Evolutionary conservation across 2,888 invertebrate genomes (phyloP), one percentile per base, ranked within the genome.

Genomic region (Danaus chrysippus): DNA sequence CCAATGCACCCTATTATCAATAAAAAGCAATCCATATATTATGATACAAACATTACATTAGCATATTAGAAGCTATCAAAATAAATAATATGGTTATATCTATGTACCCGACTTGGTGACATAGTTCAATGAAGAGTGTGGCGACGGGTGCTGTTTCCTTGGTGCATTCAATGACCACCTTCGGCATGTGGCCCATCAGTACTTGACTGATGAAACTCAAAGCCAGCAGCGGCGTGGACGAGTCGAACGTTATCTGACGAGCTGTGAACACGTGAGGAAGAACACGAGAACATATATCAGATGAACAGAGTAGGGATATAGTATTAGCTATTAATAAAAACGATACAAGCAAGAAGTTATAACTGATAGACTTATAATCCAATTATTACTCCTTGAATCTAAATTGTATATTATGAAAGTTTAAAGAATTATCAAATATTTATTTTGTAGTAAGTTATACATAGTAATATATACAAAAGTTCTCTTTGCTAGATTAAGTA

Each of bases 91-190:
- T 13, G n/a, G n/a, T 46, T 10, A 15, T 3, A 11, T n/a, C 71
- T 0, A 59, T 46, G 56, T 56, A 68, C 68, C 65, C 65, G 54
- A 49, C 60, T 42, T 56, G 8, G 9, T 52, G 17, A 23, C 68
- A 68, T 11, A 80, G 60, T 41, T 73, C 56, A 0, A 59, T 57
- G 23, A 80, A 73, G 3, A 77, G 68, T 42, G 71, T 46, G 60
- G 68, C 70, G 17, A 77, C 63, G 1, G 66, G 59, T 42, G 68
- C 71, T 6, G 70, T 71, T 6, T 70, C 56, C 13, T 54, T 54
- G 1, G 68, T 54, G 72, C 61, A 13, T 41, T 12, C 12, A 11
- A 56, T 49, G 0, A 53, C 17, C 10, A 61, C 34, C n/a, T 23
- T n/a, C 1, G 43, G 54, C 46, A 46, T 46, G 46, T 15, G 46